Conservation (phyloP, 2,797 vertebrate species). For the Anguilla marmorata region DNA sequence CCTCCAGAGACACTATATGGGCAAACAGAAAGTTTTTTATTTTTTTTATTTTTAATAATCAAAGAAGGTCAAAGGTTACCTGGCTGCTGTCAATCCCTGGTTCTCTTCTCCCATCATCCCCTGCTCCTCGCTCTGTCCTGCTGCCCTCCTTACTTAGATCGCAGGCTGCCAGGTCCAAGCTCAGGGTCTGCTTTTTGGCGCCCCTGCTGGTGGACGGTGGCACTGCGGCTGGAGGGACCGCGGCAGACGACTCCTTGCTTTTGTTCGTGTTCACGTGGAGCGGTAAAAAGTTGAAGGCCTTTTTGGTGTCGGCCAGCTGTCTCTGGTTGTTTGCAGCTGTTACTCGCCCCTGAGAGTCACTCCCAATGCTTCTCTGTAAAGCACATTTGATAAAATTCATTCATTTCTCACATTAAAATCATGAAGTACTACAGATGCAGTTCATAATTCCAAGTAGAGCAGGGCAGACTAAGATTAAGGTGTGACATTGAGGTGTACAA, state of each 20-base stretch:
- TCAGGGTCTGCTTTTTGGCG: slow-evolving; percentile 69
- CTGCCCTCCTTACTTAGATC: slow-evolving; percentile 77
- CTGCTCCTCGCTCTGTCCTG: slow-evolving; percentile 66
- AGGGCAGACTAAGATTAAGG: not conserved
- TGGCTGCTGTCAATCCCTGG: slow-evolving; percentile 86
- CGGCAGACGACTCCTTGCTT: slow-evolving; percentile 78
- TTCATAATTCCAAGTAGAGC: not conserved
- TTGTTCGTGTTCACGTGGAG: slow-evolving; percentile 97
- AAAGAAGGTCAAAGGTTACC: slow-evolving; percentile 62
- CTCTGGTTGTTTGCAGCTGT: slow-evolving; percentile 99
- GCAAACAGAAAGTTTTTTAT: not conserved
- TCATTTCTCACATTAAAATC: not conserved
- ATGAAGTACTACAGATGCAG: not conserved
- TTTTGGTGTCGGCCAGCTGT: slow-evolving; percentile 88
- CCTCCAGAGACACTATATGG: not conserved
- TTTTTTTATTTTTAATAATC: not conserved
- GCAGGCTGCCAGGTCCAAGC: slow-evolving; percentile 78
- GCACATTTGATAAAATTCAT: not conserved
- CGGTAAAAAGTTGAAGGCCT: slow-evolving; percentile 93
- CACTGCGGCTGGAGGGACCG: not conserved
- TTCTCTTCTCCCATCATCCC: slow-evolving; percentile 77
- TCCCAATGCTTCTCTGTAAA: slow-evolving; percentile 92
- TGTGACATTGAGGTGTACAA: not conserved
- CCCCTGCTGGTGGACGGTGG: slow-evolving; percentile 70
- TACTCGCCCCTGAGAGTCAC: slow-evolving; percentile 97